Base-by-base conservation (phyloP, 2,113 vertebrate genomes). In the Deroptyus accipitrinus region DNA sequence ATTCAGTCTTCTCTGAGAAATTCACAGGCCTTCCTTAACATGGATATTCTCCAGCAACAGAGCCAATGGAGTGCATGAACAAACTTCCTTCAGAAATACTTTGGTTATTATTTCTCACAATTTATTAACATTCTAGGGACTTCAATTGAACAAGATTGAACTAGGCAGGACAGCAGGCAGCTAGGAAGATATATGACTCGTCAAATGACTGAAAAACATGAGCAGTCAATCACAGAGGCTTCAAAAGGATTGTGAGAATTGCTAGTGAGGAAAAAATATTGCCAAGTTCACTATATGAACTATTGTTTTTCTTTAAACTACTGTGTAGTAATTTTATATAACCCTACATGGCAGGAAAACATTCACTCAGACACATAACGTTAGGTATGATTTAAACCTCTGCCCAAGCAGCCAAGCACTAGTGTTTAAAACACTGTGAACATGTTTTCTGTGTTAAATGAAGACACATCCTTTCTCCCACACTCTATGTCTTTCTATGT, bases 1-100 rank as follows among this genome's bases (percentile, higher is more conserved):
- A 81, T 67, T 83, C 18, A 72, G 46, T 90, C 68, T 94, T 79
- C 59, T 86, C 77, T 51, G 72, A 92, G 87, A 92, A 83, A 41
- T 64, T 89, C 54, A 70, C 23, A 46, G 31, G 30, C 51, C 15
- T 49, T 88, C 23, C 41, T 85, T 86, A 88, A 67, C 22, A 66
- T 44, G 63, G 64, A 28, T 57, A 10, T 6, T 27, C 33, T 92
- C 61, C 68, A 88, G 59, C 84, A 79, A 68, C 30, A 86, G 6
- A 78, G 17, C 55, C 72, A 90, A 69, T 27, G 31, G 64, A 83
- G 12, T 42, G 17, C 33, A 54, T 9, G 15, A 33, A 37, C 30
- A 86, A 75, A 78, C 27, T 76, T 83, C 20, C n/a, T 91, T 93
- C 49, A 78, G 54, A 86, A 87, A 68, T 49, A 39, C 28, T 92